These are phyloP conservation scores for Neolamprologus multifasciatus DNA, from an alignment of 2,797 vertebrate genomes.

Conservation along the genomic window DNA sequence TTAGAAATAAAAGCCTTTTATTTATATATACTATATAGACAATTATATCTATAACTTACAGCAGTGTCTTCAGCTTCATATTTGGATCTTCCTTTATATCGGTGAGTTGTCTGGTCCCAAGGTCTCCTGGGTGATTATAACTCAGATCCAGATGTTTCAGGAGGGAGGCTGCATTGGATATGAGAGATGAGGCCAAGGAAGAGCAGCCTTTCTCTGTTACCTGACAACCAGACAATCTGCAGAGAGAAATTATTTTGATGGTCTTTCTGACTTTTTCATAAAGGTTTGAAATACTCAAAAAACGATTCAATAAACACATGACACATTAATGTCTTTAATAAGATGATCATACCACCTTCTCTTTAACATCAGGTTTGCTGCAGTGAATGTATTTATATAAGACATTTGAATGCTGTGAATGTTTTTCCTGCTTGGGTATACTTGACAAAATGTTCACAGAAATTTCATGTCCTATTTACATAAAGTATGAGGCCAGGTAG, in stretches of 20 bases:
- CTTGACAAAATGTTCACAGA: accelerated
- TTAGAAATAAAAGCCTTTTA: neutral
- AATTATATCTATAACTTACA: neutral
- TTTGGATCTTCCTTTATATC: neutral
- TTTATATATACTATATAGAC: accelerated
- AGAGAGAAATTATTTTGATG: neutral
- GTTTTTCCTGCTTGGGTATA: accelerated
- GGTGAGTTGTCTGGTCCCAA: neutral
- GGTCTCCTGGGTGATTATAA: conserved; percentile 34
- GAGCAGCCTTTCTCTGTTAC: conserved; percentile 28
- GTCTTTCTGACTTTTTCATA: neutral
- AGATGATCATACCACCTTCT: neutral
- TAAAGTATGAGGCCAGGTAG: neutral
- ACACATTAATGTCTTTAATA: neutral
- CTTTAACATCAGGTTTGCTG: accelerated
- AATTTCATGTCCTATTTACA: accelerated
- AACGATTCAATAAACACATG: accelerated
- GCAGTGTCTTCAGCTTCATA: neutral
- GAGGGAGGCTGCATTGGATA: accelerated
- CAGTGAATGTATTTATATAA: accelerated
- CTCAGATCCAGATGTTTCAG: conserved; percentile 29
- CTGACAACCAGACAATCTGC: conserved; percentile 25
- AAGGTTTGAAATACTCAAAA: neutral
- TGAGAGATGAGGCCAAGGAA: conserved; percentile 1
- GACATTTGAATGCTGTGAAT: accelerated